A percentile compares a stretch with the other conserved stretches of the same genome.
Evolutionary conservation across 2,888 invertebrate species (phyloP).

Genomic region (Hyalella azteca): DNA sequence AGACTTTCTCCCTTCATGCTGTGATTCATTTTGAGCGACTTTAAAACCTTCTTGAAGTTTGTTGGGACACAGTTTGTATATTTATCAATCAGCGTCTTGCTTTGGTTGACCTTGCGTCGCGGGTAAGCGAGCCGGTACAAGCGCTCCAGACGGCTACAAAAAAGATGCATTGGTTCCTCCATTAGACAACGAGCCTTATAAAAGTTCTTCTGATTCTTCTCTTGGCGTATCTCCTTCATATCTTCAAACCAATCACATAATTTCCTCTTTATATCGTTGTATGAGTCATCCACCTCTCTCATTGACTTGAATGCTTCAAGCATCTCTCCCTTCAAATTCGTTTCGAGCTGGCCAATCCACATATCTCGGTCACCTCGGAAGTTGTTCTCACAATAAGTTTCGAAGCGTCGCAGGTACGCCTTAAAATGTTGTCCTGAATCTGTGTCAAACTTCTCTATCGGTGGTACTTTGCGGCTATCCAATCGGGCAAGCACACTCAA

Average conservation of each 20-base stretch:
- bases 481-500: not conserved
- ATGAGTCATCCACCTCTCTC: not conserved
- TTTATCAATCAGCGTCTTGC: not conserved
- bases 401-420: not conserved
- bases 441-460: not conserved
- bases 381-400: not conserved
- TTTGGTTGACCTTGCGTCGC: too few relatives aligned
- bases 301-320: not conserved
- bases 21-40: not conserved
- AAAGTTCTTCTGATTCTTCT: not conserved
- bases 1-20: too few relatives aligned
- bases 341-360: not conserved
- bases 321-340: not conserved
- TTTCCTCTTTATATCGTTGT: not conserved
- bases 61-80: not conserved
- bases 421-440: not conserved
- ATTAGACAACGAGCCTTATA: not conserved
- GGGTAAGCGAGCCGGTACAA: not conserved
- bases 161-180: not conserved
- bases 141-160: not conserved
- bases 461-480: not conserved
- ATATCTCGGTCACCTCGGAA: not conserved
- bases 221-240: not conserved
- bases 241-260: not conserved
- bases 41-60: not conserved